Base-by-base conservation (phyloP, 2,797 vertebrate genomes). In the Sylvia borin region DNA sequence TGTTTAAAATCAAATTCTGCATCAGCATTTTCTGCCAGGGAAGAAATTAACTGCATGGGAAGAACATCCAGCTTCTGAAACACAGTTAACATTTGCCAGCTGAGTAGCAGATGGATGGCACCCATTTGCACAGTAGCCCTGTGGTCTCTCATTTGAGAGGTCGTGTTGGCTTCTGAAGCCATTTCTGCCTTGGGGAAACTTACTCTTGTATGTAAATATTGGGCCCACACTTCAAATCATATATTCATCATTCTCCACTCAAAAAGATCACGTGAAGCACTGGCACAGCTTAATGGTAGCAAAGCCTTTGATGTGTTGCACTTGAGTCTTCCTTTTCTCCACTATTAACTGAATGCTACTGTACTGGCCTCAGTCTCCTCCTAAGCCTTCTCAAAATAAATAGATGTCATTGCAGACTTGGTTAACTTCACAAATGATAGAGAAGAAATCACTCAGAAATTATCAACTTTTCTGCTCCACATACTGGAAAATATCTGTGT, bases 81-180 rank as follows among this genome's bases (percentile, higher is more conserved):
- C 24, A 47, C 21, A 51, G 85, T 73, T 81, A 92, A 4, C 25
- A 11, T 45, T 72, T 93, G 81, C 91, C 93, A 97, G 78, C 61
- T 74, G 86, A 92, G 60, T 40, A 97, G 75, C 85, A 96, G 91
- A 77, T 80, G 78, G 67, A 67, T 94, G 84, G 86, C 88, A 97
- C 50, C 54, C 84, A 80, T 40, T 89, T 92, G 31, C 68, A 92
- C 93, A 92, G 91, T 87, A 94, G 84, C 53, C 48, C 45, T 50
- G 19, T 36, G 76, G 32, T 42, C 67, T 83, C 3, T 80, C 3
- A 0, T 82, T 64, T 64, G 65, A 87, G 72, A 93, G 75, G 84
- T 89, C 75, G 68, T 27, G 72, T 68, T 87, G 85, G 85, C 48
- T 88, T 66, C 64, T 73, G 36, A 75, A 86, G 14, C 24, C 74